phyloP scores from a whole-genome alignment of 2,888 invertebrate genomes.

The Apodemia hepburni region DNA sequence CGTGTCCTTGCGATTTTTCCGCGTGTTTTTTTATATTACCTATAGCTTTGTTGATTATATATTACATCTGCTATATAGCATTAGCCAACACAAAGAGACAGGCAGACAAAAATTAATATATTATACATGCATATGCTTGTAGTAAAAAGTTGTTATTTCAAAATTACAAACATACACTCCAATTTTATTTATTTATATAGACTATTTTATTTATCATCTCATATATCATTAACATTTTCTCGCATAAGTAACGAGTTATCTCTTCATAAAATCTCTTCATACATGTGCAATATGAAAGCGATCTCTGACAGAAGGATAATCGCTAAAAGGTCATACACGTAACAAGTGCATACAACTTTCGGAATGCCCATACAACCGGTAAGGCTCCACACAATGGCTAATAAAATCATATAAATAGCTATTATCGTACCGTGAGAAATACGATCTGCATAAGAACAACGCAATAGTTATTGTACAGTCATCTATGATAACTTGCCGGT shows the following conservation, averaged over 20 bases:
- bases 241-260: neutral
- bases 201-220: neutral
- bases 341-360: conserved; percentile 4
- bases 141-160: no score
- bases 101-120: no score
- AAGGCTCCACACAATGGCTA: neutral
- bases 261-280: neutral
- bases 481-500: no score
- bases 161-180: no score
- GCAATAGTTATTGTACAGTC: neutral
- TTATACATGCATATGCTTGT: no score
- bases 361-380: neutral
- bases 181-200: no score
- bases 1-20: neutral
- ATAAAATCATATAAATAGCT: conserved; percentile 4
- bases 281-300: conserved; percentile 1
- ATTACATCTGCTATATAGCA: no score
- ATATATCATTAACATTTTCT: no score
- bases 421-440: conserved; percentile 7
- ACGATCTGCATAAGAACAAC: neutral
- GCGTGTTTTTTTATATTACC: neutral
- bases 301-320: neutral
- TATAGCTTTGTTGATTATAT: no score
- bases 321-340: neutral
- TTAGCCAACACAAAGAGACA: no score